Base-by-base conservation (phyloP, 35 echinoderm and acorn worm species). In the Anneissia japonica region DNA sequence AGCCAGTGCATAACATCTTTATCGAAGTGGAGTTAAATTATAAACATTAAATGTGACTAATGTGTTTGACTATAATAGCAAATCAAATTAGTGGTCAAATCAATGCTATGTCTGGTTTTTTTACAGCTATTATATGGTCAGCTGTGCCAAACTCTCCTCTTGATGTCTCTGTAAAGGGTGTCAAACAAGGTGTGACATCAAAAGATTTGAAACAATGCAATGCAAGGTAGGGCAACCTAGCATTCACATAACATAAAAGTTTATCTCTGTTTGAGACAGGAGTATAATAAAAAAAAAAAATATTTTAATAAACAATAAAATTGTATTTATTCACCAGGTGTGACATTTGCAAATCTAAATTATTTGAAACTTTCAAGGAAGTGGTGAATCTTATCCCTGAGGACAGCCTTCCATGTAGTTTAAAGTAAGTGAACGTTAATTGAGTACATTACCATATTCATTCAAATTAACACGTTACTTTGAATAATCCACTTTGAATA, bases 121-220 rank as follows among this genome's bases (percentile, higher is more conserved):
- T 77, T 36, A 34, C 55, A 97, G 94, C 94, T 21, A 91, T 97
- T 72, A 86, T 97, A 38, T 97, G 94, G 94, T 81, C 84, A 72
- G 56, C 77, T 7, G 85, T 97, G 28, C 45, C 74, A 0, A 45
- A 87, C 34, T 39, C 84, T 28, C 14, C 80, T 11, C 37, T 97
- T 77, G 94, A 97, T 17, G 91, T 97, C 32, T 93, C 94, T 46
- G 84, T 39, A 26, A 97, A 90, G 76, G 94, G 90, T 23, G 93
- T 88, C 32, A 97, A 81, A 81, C 91, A 93, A 72, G 94, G 94
- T 72, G 45, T 89, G 34, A 97, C 91, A 14, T 46, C 83, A 37
- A 97, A 93, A 72, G 87, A 86, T 29, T 75, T 84, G 73, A 73
- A 93, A 39, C 86, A 97, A 51, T 43, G 36, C 17, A 73, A 90